Evolutionary conservation across 37 sponge, comb jelly and placozoan genomes (phyloP), one percentile per base, ranked within the genome.

Genomic region (Halichondria panicea): DNA sequence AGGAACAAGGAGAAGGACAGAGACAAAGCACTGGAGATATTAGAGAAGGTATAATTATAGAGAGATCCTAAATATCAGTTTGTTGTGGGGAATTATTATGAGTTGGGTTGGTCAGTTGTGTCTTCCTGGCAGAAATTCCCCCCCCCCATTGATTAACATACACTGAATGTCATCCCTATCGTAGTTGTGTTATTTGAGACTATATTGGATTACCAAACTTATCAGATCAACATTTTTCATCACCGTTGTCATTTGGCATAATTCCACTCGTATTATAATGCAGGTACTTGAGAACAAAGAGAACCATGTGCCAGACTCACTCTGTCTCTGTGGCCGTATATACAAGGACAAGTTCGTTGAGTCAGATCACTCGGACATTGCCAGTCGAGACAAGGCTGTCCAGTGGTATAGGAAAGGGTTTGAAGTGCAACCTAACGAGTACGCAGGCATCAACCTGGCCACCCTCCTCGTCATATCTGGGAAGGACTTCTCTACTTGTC

Each of bases 331-430:
- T 75, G 97, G 97, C 18, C 62, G 96, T 3, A 95, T 95, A 48
- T 92, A 92, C 80, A 96, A 92, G 67, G 93, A 89, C 80, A 89
- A 89, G 87, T 96, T 86, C 66, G 74, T 76, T 28, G 87, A 89
- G 28, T 89, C 93, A 15, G 82, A 70, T 9, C 71, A 89, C 71
- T 54, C 52, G 28, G 90, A 89, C 55, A 71, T 41, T 21, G 87
- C 69, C 28, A 56, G 50, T 71, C 60, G 79, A 15, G 77, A 84
- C 28, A 88, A 80, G 50, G 85, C 93, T 21, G 84, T 92, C 32
- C 77, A 80, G 72, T 92, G 93, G 93, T 93, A 93, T 61, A 68
- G 90, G 32, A 67, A 89, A 44, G 94, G 94, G 8, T 93, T 89
- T 78, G 75, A 89, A 33, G 75, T 84, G 0, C 91, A 89, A 45